A percentile compares a stretch with the other conserved stretches of the same genome.
These are phyloP conservation scores for Thelaira solivaga DNA, from an alignment of 2,888 invertebrate species.

Conservation along the genomic window DNA sequence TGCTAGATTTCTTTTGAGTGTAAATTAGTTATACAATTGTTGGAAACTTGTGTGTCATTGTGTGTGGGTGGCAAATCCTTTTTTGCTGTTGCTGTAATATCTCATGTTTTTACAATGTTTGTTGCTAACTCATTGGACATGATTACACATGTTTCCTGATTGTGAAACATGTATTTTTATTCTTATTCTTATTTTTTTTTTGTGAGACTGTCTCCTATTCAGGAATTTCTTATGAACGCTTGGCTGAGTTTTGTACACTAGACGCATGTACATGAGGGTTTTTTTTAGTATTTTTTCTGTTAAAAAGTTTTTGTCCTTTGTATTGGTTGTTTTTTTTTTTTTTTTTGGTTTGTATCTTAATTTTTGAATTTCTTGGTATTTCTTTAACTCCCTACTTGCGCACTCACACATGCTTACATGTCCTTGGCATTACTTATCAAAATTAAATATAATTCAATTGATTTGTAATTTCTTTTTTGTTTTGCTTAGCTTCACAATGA, in stretches of 20 bases:
- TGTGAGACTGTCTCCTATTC: constrained; percentile 39
- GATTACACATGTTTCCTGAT: constrained; percentile 61
- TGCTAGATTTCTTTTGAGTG: constrained; percentile 11
- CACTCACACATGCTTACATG: constrained; percentile 2
- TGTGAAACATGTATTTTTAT: constrained; percentile 47
- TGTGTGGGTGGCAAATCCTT: background rate
- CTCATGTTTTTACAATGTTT: constrained; percentile 15
- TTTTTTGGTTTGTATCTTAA: constrained; percentile 12
- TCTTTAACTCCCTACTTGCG: background rate
- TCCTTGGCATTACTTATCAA: constrained; percentile 58
- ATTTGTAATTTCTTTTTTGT: constrained; percentile 29
- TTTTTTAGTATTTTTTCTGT: background rate
- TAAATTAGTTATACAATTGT: constrained; percentile 14
- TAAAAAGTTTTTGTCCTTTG: constrained; percentile 18
- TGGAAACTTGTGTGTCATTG: background rate
- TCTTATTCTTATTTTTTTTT: constrained; percentile 14
- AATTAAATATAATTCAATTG: constrained; percentile 62
- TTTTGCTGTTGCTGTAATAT: background rate
- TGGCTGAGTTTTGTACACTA: constrained; percentile 43
- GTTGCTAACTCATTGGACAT: constrained; percentile 61
- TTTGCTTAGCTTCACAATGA: constrained; percentile 6
- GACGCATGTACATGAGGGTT: constrained; percentile 12
- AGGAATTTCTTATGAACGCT: constrained; percentile 57
- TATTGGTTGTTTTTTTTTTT: background rate
- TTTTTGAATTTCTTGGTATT: constrained; percentile 14